phyloP scores from a whole-genome alignment of 1,140 invertebrate genomes.

The Heliconius melpomene region DNA sequence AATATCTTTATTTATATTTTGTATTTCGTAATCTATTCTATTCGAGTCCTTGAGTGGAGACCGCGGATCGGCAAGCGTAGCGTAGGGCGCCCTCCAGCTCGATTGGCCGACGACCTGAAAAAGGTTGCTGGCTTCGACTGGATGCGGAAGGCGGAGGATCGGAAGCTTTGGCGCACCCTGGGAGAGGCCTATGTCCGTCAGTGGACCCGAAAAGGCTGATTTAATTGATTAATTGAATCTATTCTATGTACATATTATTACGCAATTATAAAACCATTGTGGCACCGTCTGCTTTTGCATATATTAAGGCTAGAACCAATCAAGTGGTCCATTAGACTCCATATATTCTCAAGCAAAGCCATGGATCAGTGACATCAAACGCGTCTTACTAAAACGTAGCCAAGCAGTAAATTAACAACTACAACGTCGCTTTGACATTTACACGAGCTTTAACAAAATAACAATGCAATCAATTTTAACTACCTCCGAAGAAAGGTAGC shows the following conservation, averaged over 20 bases:
- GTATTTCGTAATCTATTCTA: not conserved
- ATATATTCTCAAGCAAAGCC: constrained; percentile 13
- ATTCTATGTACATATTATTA: not conserved
- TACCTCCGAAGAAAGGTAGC: not conserved
- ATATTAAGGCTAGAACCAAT: constrained; percentile 9
- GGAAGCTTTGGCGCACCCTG: too few species aligned
- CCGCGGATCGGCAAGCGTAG: too few species aligned
- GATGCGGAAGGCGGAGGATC: too few species aligned
- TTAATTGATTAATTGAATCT: too few species aligned
- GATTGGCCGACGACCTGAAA: too few species aligned
- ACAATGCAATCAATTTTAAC: not conserved
- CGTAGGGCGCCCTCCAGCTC: too few species aligned
- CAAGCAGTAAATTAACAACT: constrained; percentile 24
- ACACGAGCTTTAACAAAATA: not conserved
- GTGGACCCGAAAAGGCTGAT: too few species aligned
- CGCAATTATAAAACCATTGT: not conserved
- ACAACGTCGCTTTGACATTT: not conserved
- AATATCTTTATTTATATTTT: too few species aligned
- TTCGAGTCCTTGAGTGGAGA: not conserved
- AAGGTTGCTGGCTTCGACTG: too few species aligned
- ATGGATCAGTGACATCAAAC: constrained; percentile 26
- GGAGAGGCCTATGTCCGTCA: too few species aligned
- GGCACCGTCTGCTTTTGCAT: not conserved
- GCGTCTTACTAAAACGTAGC: constrained; percentile 16
- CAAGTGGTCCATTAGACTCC: constrained; percentile 14